Evolutionary conservation across 2,888 invertebrate species (phyloP), one percentile per base, ranked within the genome.

Genomic region (Adelphocoris suturalis): DNA sequence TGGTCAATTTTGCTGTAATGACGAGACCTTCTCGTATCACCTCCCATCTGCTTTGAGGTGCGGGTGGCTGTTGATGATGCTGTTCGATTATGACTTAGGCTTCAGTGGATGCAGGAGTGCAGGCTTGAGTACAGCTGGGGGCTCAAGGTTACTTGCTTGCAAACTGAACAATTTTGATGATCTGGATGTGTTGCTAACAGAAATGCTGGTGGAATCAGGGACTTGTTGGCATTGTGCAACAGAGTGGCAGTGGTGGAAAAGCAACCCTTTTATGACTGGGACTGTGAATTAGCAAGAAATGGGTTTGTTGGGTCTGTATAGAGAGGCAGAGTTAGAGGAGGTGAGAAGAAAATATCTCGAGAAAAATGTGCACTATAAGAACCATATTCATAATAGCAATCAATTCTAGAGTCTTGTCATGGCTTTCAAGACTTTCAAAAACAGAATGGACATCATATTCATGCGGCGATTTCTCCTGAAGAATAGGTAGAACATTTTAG

Each of bases 191-290:
- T 9, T 16, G 57, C 4, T 16, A 16, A 16, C 57, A 57, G 57
- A 57, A 57, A 14, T 4, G 57, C 16, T 16, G 57, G 16, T 16
- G 57, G 57, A 16, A 57, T 57, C 11, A 57, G 57, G 57, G 16
- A 16, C 57, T 57, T 57, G 57, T 12, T 16, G 16, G 57, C 16
- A 16, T 57, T 16, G 16, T 57, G 11, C 16, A 57, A 16, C 4
- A 16, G 57, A 4, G 16, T 14, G 16, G 16, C 57, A 13, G 11
- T 57, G 11, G n/a, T 61, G 61, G 19, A 19, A 23, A 61, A 61
- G 61, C n/a, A 61, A 19, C 61, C 19, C 4, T 61, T n/a, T n/a
- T 61, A 61, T 61, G 68, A 68, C 11, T 68, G 61, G 61, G 61
- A 61, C 0, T 61, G 61, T 5, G 23, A 68, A 9, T 1, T 3